Base-by-base conservation (phyloP, 1,140 invertebrate species). In the Branchinecta lynchi region DNA sequence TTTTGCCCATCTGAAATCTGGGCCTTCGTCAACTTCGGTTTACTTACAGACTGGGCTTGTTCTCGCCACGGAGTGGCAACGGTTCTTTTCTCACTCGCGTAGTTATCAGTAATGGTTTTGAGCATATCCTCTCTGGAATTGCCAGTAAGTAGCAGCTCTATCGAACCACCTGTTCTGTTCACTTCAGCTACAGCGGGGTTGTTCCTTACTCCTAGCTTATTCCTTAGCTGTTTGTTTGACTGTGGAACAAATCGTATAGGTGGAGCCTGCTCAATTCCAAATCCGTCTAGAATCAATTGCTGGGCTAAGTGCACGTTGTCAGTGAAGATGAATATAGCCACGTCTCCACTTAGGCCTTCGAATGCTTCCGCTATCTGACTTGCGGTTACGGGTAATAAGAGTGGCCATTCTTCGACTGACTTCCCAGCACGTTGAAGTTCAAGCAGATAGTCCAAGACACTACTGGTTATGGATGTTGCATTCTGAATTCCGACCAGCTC, bases 391-490 rank as follows among this genome's bases (percentile, higher is more conserved):
- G 85, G 84, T 67, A 78, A 76, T 20, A 89, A 78, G 73, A 83
- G 81, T 45, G 86, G 86, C 78, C 83, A 86, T 66, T 75, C 75
- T 44, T 71, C 71, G 66, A 70, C 72, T 7, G 83, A 82, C 71
- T 80, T 77, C 45, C 83, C 84, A 70, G 82, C 78, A 65, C 77
- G 76, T 75, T 87, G 83, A 75, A 88, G 85, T 70, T 76, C 80
- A 73, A 84, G 81, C 65, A 89, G 75, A 71, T 83, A 82, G 17
- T 77, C 74, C 60, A 88, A 78, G 46, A 88, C 75, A 66, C 78
- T 75, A 17, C 78, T 70, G 73, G 81, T 83, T 17, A 88, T 79
- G 46, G 78, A 78, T 72, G 84, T 81, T 69, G 81, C 77, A 45
- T 87, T 77, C 21, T 79, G 76, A 8, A 81, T 77, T 68, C 88